Conservation (phyloP, 2,797 vertebrate species). For the Macropus fuliginosus region DNA sequence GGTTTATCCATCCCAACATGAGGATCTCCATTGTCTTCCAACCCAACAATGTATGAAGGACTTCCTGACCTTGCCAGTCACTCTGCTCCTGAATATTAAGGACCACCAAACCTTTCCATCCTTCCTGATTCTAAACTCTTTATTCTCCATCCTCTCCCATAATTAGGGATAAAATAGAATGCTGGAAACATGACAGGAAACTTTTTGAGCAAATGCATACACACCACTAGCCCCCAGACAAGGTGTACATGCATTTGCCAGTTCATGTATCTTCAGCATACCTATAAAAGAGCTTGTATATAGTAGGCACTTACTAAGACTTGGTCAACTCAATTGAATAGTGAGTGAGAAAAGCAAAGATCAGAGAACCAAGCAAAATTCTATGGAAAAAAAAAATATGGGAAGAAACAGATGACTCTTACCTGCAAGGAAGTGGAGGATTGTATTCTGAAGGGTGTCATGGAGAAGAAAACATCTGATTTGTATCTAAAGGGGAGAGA, state of each 20-base stretch:
- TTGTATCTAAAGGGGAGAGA: background rate
- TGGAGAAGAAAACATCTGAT: background rate
- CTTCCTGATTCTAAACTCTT: no score
- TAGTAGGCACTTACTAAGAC: background rate
- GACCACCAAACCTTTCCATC: no score
- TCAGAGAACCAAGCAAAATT: background rate
- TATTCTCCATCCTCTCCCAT: no score
- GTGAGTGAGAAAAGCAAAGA: background rate
- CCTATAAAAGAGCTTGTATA: background rate
- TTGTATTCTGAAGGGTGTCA: background rate
- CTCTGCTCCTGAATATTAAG: no score
- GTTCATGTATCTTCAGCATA: background rate
- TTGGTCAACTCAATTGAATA: background rate
- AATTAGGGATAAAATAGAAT: no score
- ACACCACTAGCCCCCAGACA: no score
- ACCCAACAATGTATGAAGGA: background rate
- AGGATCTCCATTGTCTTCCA: background rate
- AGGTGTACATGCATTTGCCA: no score
- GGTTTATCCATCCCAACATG: background rate
- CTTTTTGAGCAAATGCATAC: no score
- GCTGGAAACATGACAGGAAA: no score
- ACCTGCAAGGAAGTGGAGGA: background rate
- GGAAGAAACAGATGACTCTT: background rate
- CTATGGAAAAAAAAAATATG: background rate
- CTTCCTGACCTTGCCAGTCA: background rate